Conservation (phyloP, 1,140 invertebrate genomes). For the Oreohelix idahoensis region DNA sequence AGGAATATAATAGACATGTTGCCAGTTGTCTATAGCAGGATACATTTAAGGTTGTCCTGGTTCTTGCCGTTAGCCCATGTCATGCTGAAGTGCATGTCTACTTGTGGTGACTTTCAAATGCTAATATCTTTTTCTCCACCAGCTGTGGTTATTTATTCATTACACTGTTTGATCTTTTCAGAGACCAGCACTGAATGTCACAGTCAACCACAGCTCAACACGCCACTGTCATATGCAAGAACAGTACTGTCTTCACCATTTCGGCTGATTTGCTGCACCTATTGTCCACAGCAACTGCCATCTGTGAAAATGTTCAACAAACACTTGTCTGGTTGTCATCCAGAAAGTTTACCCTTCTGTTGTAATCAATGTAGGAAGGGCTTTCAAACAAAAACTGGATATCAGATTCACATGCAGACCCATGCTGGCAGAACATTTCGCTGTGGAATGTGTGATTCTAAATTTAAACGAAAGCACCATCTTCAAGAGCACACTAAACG, state of each 20-base stretch:
- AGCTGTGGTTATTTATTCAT: background rate
- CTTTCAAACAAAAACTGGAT: slow-evolving; percentile 28
- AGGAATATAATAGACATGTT: slow-evolving; percentile 19
- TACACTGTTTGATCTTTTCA: slow-evolving; percentile 14
- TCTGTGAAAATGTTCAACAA: slow-evolving; percentile 22
- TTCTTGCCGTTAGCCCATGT: background rate
- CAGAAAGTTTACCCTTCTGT: slow-evolving; percentile 5
- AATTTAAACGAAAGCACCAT: slow-evolving; percentile 17
- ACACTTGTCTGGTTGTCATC: slow-evolving; percentile 19
- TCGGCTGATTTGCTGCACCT: background rate
- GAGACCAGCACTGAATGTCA: background rate
- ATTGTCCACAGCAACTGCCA: background rate
- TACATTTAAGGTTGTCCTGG: background rate
- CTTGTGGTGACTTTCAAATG: no score
- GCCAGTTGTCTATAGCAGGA: background rate
- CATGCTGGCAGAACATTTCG: slow-evolving; percentile 23
- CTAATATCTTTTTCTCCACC: no score
- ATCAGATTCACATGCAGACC: slow-evolving; percentile 10
- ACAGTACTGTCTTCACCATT: background rate
- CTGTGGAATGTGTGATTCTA: slow-evolving; percentile 7
- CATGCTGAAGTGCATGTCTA: background rate
- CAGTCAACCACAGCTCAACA: background rate
- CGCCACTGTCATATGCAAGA: background rate
- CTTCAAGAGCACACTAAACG: background rate
- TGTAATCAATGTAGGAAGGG: slow-evolving; percentile 11